Evolutionary conservation across 2,797 vertebrate species (phyloP).

Genomic region (Manis crassicaudata): DNA sequence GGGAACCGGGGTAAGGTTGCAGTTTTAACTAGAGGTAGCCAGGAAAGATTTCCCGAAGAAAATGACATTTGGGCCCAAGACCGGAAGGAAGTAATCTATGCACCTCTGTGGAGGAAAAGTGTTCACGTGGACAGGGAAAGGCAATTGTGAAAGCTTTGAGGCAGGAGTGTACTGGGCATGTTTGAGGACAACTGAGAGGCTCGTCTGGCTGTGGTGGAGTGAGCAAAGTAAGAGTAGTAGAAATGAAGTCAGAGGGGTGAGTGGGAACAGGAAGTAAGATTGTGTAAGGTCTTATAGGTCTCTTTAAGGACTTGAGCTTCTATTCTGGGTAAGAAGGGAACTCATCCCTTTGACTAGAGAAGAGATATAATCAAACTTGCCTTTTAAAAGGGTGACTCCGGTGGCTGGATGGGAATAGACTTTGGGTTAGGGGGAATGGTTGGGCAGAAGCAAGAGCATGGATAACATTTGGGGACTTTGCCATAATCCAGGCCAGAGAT

Average conservation of each 20-base stretch:
- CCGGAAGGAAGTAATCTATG: not conserved
- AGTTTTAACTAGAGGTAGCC: conserved; percentile 1
- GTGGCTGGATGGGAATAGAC: not conserved
- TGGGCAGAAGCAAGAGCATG: not conserved
- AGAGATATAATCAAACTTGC: not conserved
- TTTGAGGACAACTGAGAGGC: not conserved
- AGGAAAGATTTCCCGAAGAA: conserved; percentile 29
- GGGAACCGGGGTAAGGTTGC: not conserved
- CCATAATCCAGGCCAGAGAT: not conserved
- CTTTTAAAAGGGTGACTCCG: not conserved
- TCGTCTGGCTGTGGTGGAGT: not conserved
- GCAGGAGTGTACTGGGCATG: not conserved
- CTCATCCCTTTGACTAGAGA: not conserved
- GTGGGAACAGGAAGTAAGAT: not conserved
- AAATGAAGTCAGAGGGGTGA: not conserved
- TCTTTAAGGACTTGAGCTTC: not conserved
- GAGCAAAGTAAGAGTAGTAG: not conserved
- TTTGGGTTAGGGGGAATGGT: not conserved
- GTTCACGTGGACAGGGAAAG: not conserved
- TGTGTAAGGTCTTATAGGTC: not conserved
- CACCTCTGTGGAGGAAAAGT: not conserved
- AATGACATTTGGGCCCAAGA: not conserved
- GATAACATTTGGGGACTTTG: not conserved
- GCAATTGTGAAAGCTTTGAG: not conserved
- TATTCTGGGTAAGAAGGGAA: not conserved